Base-by-base conservation (phyloP, 1,140 invertebrate species). In the Drosophila ironensis region DNA sequence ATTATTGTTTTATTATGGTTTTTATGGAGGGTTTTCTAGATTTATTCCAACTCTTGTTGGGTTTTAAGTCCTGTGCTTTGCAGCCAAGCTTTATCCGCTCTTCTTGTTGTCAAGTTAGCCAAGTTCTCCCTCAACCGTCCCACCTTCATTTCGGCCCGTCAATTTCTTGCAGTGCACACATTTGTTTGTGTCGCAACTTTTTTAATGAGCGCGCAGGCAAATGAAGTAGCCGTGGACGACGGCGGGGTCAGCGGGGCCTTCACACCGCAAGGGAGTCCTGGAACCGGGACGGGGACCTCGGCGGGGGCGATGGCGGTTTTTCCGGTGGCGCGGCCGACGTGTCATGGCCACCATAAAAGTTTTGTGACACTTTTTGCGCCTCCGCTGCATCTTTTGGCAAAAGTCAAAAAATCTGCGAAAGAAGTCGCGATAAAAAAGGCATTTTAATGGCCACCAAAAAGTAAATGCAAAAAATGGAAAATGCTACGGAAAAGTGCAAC, bases 151-250 rank as follows among this genome's bases (percentile, higher is more conserved):
- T 11, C 7, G 8, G 1, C 7, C 3, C 1, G 66, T 67, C 44
- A 8, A 20, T 68, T 69, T 57, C 11, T 30, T 11, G 12, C 9
- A 50, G 56, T 72, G 56, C 46, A 38, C 61, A 69, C 78, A 82
- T 84, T 82, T 82, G 69, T 84, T 73, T 82, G 69, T 77, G 72
- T 81, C 69, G 73, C 78, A 84, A 82, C 69, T 82, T 82, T 82
- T 82, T 82, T 82, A 84, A 82, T 82, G 78, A 84, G 78, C 73
- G 37, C 60, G 28, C 38, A 50, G 64, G 54, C 67, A 72, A 72
- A 72, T 72, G 67, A 72, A 72, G 56, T 53, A 71, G 57, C 69
- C 75, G 57, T 68, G 56, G 72, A 30, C 53, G 35, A 71, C 76
- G 68, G 50, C 67, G 72, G 27, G 28, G 4, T 22, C 30, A 12